Evolutionary conservation across 2,888 invertebrate species (phyloP).

Genomic region (Halictus quadricinctus): DNA sequence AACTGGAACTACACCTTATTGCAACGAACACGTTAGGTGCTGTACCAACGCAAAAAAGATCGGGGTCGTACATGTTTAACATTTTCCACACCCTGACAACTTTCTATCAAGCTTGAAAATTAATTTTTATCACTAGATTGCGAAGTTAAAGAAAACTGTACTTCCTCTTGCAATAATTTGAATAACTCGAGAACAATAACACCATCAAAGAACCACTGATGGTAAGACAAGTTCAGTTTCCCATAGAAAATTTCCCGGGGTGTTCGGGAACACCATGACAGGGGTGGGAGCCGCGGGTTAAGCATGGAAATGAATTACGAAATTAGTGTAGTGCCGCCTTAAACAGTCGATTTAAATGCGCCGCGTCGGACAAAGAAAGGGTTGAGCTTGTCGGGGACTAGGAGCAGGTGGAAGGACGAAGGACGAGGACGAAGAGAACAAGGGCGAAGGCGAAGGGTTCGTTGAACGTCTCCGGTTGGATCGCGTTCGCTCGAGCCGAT

Average conservation of each 20-base stretch:
- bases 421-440: not conserved
- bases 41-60: no score
- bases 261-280: not conserved
- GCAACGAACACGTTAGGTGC: no score
- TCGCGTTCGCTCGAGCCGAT: conserved; percentile 18
- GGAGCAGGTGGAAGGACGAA: not conserved
- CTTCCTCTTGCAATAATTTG: no score
- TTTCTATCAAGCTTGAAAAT: no score
- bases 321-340: conserved; percentile 67
- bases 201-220: no score
- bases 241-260: not conserved
- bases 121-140: no score
- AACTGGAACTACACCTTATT: not conserved
- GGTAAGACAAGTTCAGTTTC: no score
- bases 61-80: no score
- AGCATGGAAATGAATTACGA: conserved; percentile 68
- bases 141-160: no score
- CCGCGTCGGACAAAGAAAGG: conserved; percentile 30
- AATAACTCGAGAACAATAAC: no score
- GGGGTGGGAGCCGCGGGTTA: conserved; percentile 24
- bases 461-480: conserved; percentile 27
- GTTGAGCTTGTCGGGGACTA: not conserved
- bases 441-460: not conserved
- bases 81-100: no score
- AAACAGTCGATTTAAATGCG: conserved; percentile 70